phyloP scores from a whole-genome alignment of 2,113 vertebrate genomes.

The Ceuthmochares aereus region DNA sequence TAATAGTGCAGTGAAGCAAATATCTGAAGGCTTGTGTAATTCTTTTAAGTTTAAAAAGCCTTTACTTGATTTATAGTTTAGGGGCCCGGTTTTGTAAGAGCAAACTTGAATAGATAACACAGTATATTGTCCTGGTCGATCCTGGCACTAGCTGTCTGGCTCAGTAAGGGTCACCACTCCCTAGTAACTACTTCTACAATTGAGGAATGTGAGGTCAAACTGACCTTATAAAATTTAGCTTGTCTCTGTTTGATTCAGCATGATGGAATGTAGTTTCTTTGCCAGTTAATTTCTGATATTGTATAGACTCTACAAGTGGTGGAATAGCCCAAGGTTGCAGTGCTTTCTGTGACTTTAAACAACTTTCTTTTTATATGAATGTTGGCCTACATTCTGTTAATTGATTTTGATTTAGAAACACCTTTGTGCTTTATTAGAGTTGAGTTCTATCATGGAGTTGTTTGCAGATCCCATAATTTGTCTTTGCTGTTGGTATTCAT shows the following conservation, averaged over 20 bases:
- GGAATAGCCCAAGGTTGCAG: neutral
- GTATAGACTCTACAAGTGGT: neutral
- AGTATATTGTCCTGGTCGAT: neutral
- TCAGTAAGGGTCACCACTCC: neutral
- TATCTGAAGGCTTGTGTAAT: neutral
- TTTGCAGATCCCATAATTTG: slow-evolving; percentile 59
- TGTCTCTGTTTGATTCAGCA: neutral
- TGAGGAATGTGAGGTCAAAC: neutral
- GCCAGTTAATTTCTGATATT: slow-evolving; percentile 37
- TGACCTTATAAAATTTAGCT: slow-evolving; percentile 3
- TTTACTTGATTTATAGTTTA: neutral
- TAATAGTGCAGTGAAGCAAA: neutral
- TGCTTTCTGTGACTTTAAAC: slow-evolving; percentile 1
- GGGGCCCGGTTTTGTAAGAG: neutral
- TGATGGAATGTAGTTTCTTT: neutral
- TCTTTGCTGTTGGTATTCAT: slow-evolving; percentile 50
- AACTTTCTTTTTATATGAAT: neutral
- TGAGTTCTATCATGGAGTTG: neutral
- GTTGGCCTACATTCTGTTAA: neutral
- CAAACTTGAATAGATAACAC: neutral
- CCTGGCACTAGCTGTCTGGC: neutral
- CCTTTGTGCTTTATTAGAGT: slow-evolving; percentile 18
- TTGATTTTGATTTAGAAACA: slow-evolving; percentile 30
- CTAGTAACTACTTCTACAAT: neutral
- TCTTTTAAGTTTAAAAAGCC: neutral